Evolutionary conservation across 2,888 invertebrate species (phyloP).

Genomic region (Tanytarsus gracilentus): DNA sequence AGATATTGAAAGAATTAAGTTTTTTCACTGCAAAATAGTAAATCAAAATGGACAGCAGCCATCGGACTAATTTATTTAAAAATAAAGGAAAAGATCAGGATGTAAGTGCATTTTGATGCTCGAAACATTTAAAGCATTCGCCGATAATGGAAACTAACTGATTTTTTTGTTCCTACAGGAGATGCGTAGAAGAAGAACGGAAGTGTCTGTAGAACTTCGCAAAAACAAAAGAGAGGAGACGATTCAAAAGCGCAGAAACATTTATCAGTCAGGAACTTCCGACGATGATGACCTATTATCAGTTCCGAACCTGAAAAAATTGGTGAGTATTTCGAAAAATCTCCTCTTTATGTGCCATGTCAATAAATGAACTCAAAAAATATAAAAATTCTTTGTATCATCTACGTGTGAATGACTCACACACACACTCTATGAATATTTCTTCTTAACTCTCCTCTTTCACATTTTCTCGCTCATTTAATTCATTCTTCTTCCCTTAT

Average conservation of each 20-base stretch:
- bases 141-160: slow-evolving; percentile 1
- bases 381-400: neutral
- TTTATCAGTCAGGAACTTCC: slow-evolving; percentile 55
- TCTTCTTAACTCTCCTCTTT: neutral
- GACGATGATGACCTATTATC: slow-evolving; percentile 72
- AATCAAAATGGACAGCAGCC: slow-evolving; percentile 43
- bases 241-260: slow-evolving; percentile 90
- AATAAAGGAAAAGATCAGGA: slow-evolving; percentile 99
- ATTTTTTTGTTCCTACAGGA: slow-evolving; percentile 50
- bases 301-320: slow-evolving; percentile 64
- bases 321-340: slow-evolving; percentile 44
- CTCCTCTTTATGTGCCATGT: neutral
- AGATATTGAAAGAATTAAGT: too few relatives aligned
- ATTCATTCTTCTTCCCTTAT: neutral
- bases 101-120: slow-evolving; percentile 55
- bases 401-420: neutral
- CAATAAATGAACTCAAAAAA: neutral
- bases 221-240: slow-evolving; percentile 99
- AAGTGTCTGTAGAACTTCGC: slow-evolving; percentile 91
- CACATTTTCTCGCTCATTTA: neutral
- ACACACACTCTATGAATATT: neutral
- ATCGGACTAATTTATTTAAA: slow-evolving; percentile 91
- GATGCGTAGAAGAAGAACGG: slow-evolving; percentile 93
- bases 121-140: neutral
- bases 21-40: neutral